Base-by-base conservation (phyloP, 1,140 invertebrate species). In the Onthophagus taurus region DNA sequence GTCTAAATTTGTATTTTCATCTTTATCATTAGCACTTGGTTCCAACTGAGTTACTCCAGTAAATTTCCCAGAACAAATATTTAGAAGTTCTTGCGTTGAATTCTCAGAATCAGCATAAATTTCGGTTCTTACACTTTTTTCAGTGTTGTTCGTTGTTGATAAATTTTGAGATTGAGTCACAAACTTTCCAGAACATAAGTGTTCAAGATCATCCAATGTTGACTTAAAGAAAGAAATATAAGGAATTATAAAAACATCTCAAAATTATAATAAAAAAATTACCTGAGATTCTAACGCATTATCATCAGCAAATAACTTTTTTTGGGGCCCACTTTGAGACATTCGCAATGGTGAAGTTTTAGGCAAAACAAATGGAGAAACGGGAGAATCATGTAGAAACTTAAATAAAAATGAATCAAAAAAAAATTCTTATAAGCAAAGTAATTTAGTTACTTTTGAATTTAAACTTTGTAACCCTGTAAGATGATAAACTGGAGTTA, bases 181-280 rank as follows among this genome's bases (percentile, higher is more conserved):
- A 52, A 74, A 74, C 49, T 60, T 65, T 1, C 72, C 71, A 0
- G 73, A 75, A 54, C 69, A 75, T n/a, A 75, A 50, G 5, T 60
- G 63, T 8, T 73, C 49, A 8, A 75, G 48, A 33, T 76, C 71
- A 8, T 72, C 66, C 7, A 72, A 68, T 42, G 68, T n/a, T n/a
- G n/a, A n/a, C n/a, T n/a, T n/a, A n/a, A n/a, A n/a, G n/a, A n/a
- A n/a, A n/a, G n/a, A n/a, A n/a, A n/a, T n/a, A n/a, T n/a, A n/a
- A n/a, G n/a, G n/a, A n/a, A n/a, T n/a, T n/a, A n/a, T 4, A 41
- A 17, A 4, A 21, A 1, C 8, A 37, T 37, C 14, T 18, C 14
- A 6, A 20, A n/a, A n/a, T 9, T 37, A 16, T 24, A 29, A 3
- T 5, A 23, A 18, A 16, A 17, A 18, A 20, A 19, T 41, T 42